A percentile compares a stretch with the other conserved stretches of the same genome.
phyloP scores from a whole-genome alignment of 2,113 vertebrate genomes.

The Chionomys nivalis region DNA sequence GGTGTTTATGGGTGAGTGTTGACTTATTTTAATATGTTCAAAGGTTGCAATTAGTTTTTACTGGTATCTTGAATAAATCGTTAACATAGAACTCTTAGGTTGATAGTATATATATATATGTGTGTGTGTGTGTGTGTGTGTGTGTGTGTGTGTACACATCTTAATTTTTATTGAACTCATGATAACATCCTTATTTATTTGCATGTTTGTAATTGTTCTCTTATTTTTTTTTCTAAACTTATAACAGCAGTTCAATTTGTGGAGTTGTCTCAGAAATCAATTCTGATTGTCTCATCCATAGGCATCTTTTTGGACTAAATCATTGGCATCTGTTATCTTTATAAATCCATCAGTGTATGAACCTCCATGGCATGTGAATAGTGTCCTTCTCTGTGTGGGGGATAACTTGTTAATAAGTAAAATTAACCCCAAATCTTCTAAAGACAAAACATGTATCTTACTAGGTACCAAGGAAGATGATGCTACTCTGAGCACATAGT shows the following conservation, averaged over 20 bases:
- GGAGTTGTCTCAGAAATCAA: background rate
- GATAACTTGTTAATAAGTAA: background rate
- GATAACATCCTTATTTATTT: constrained; percentile 5
- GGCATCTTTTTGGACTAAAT: constrained; percentile 24
- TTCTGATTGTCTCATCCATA: background rate
- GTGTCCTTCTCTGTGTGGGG: background rate
- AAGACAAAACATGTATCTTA: background rate
- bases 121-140: background rate
- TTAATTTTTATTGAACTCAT: constrained; percentile 5
- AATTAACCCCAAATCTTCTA: background rate
- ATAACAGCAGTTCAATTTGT: background rate
- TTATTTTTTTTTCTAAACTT: constrained; percentile 50
- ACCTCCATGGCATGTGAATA: background rate
- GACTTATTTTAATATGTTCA: constrained; percentile 3
- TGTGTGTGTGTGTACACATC: background rate
- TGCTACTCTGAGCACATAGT: constrained; percentile 3
- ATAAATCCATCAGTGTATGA: background rate
- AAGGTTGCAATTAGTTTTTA: background rate
- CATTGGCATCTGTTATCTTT: background rate
- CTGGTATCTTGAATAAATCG: constrained; percentile 7
- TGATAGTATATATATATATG: background rate
- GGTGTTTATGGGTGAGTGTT: background rate
- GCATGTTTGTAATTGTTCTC: background rate
- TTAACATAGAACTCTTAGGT: background rate
- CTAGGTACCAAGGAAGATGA: background rate